Conservation (phyloP, 2,888 invertebrate genomes). For the Pandemis corylana region DNA sequence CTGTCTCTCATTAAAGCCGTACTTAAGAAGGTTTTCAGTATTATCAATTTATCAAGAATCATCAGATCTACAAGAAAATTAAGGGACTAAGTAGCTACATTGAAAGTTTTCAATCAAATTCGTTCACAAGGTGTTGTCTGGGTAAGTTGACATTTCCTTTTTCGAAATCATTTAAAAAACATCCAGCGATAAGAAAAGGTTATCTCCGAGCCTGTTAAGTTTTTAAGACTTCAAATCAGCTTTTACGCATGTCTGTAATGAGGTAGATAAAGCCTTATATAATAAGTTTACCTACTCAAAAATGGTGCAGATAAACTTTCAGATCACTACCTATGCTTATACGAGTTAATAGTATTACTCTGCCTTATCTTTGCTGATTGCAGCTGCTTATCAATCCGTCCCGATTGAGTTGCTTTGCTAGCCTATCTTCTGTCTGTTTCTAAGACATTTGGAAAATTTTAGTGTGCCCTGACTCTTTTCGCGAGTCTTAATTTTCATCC, state of each 20-base stretch:
- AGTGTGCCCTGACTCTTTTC: not conserved
- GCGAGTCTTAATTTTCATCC: too few relatives aligned
- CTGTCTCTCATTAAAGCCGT: too few relatives aligned
- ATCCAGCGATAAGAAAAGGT: too few relatives aligned
- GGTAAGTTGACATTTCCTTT: too few relatives aligned
- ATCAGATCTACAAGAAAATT: too few relatives aligned
- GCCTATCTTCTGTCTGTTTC: not conserved
- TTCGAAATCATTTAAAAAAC: too few relatives aligned
- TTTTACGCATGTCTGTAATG: not conserved
- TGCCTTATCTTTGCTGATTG: not conserved
- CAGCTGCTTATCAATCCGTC: constrained; percentile 1
- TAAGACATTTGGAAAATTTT: not conserved
- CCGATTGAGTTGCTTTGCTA: not conserved
- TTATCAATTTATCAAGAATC: too few relatives aligned
- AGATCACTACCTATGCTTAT: constrained; percentile 1
- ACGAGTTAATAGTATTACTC: not conserved
- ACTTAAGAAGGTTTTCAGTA: too few relatives aligned
- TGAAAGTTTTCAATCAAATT: too few relatives aligned
- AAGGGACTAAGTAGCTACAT: too few relatives aligned
- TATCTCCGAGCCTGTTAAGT: not conserved
- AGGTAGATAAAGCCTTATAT: not conserved
- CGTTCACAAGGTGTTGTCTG: too few relatives aligned
- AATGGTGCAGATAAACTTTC: not conserved
- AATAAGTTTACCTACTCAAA: not conserved
- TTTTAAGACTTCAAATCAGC: not conserved